Conservation (phyloP, 2,113 vertebrate genomes). For the Recurvirostra avosetta region DNA sequence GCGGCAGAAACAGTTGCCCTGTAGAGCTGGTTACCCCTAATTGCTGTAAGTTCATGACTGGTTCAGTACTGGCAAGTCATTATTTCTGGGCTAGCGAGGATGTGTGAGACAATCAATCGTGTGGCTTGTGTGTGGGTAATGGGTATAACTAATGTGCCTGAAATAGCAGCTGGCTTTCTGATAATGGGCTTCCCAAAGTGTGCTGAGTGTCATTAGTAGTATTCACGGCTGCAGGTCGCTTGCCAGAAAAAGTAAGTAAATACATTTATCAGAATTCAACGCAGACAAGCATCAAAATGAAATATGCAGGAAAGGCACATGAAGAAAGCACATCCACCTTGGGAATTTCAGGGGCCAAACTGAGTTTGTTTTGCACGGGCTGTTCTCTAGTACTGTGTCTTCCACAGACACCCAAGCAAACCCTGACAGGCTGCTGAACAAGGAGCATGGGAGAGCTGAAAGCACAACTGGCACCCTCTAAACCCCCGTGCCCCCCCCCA, state of each 20-base stretch:
- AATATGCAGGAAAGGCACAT: neutral
- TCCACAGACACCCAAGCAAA: neutral
- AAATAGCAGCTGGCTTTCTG: conserved; percentile 25
- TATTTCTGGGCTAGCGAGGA: neutral
- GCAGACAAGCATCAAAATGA: neutral
- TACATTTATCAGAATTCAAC: conserved; percentile 31
- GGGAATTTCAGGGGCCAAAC: neutral
- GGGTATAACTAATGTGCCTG: conserved; percentile 26
- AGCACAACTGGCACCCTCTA: neutral
- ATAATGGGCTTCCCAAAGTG: conserved; percentile 44
- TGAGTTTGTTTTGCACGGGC: neutral
- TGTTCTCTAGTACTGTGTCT: neutral
- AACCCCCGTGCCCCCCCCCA: neutral
- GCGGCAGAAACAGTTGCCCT: neutral
- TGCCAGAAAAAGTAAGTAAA: conserved; percentile 44
- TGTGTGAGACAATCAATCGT: neutral
- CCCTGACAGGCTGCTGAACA: neutral
- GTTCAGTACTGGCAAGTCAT: neutral
- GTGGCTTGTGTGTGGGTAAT: conserved; percentile 5
- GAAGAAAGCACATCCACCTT: neutral
- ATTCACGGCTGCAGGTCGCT: conserved; percentile 8
- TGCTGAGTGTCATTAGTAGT: conserved; percentile 17
- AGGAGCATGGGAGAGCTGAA: neutral
- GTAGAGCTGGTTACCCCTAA: neutral
- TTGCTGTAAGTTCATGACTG: neutral